These are phyloP conservation scores for Accipiter cooperii DNA, from an alignment of 2,113 vertebrate species.

Conservation along the genomic window DNA sequence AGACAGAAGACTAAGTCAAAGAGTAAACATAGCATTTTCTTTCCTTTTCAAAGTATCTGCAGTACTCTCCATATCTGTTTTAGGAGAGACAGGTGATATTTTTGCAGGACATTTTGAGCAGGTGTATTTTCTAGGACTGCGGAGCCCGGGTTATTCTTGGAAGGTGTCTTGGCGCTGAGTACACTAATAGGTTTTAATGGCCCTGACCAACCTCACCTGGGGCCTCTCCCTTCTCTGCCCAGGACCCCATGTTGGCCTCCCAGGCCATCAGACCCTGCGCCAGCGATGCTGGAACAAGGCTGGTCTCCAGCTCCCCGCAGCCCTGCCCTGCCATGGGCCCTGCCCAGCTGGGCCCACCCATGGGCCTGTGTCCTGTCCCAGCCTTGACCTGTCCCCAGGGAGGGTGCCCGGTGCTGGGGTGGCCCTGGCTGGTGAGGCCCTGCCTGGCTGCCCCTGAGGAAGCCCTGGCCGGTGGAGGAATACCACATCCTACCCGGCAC, in stretches of 20 bases:
- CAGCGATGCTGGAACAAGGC: fast-evolving
- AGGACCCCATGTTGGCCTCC: not conserved
- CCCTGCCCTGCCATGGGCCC: not conserved
- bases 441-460: not conserved
- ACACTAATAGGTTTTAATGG: not conserved
- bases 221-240: not conserved
- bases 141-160: not conserved
- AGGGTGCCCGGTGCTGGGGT: not conserved
- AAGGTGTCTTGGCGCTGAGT: not conserved
- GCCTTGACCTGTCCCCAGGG: not conserved
- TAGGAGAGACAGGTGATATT: not conserved
- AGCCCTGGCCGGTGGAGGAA: not conserved
- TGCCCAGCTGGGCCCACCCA: fast-evolving
- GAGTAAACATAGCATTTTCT: not conserved
- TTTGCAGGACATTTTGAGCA: not conserved
- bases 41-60: not conserved
- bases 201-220: not conserved
- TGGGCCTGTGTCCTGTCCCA: not conserved
- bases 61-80: not conserved
- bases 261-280: not conserved
- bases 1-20: not conserved
- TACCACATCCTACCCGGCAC: not conserved
- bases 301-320: not conserved
- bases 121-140: not conserved
- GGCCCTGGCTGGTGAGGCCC: too few relatives aligned